Base-by-base conservation (phyloP, 2,888 invertebrate genomes). In the Zaprionus lineosus region DNA sequence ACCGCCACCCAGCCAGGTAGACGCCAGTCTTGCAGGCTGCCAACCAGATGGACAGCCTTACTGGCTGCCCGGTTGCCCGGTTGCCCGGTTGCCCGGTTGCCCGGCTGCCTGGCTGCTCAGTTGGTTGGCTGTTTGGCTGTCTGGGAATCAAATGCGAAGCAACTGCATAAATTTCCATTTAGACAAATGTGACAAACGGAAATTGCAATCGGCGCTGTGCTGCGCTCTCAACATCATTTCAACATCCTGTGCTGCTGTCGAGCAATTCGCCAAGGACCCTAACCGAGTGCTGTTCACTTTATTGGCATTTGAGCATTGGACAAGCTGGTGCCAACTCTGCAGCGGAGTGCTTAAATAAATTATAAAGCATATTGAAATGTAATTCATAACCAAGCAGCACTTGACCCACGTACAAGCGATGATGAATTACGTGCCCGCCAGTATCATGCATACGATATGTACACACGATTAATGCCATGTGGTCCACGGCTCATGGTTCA, bases 141-240 rank as follows among this genome's bases (percentile, higher is more conserved):
- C n/a, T n/a, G 33, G 46, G 40, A 53, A 31, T 59, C 53, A 40
- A 53, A 44, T 36, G 29, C 11, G 26, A 16, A 47, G 43, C 16
- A 47, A 41, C 56, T 78, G 72, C 77, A 81, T 81, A 78, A 74
- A 81, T 78, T 78, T 81, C 60, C 74, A 81, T 77, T 78, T 77
- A 68, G 81, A 77, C 72, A 78, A 78, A 77, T 81, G 78, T 74
- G 74, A 71, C 77, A 81, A 78, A 71, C 81, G 77, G 77, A 78
- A 78, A 81, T 81, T 81, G 82, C 82, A 77, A 77, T 77, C 74
- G 77, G 56, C 59, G 52, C 66, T 57, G 48, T 37, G 53, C 29
- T 37, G 33, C 44, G 46, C 52, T 59, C 65, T 76, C 58, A 58
- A 48, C 67, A 73, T 74, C 46, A 63, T 63, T 64, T 59, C 55